Conservation (phyloP, 2,113 vertebrate genomes). For the Meleagris gallopavo region DNA sequence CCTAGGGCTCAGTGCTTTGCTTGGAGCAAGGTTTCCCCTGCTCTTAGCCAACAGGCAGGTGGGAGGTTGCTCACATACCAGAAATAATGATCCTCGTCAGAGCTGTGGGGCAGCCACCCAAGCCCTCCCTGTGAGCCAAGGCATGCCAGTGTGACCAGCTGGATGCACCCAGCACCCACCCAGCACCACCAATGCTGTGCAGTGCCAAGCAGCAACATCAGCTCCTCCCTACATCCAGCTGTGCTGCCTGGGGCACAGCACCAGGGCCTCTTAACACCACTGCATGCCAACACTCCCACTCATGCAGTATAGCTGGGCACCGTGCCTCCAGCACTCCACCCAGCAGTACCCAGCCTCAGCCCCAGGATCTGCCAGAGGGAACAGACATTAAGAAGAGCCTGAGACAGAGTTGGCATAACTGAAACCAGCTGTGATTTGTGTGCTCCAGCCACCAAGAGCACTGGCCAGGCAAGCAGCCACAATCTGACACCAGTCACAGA, state of each 20-base stretch:
- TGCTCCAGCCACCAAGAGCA: background rate
- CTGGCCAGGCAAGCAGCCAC: background rate
- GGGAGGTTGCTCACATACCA: slow-evolving; percentile 71
- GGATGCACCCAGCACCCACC: slow-evolving; percentile 50
- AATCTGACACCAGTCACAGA: background rate
- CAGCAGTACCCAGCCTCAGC: background rate
- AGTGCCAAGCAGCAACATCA: background rate
- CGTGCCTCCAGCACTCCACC: background rate
- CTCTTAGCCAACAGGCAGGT: background rate
- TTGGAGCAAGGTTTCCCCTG: background rate
- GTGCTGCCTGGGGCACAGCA: slow-evolving; percentile 15
- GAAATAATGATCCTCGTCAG: slow-evolving; percentile 72
- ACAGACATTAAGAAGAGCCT: accelerated
- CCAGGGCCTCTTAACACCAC: background rate
- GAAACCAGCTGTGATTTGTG: background rate
- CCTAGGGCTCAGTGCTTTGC: background rate
- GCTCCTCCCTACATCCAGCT: slow-evolving; percentile 37
- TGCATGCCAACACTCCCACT: background rate
- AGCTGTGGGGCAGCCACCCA: slow-evolving; percentile 51
- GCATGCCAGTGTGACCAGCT: slow-evolving; percentile 61
- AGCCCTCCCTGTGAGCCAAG: slow-evolving; percentile 55
- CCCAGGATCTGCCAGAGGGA: background rate
- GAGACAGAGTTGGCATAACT: accelerated
- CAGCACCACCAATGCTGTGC: background rate
- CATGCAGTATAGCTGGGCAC: background rate